Evolutionary conservation across 2,113 vertebrate species (phyloP).

Genomic region (Crypturellus undulatus): DNA sequence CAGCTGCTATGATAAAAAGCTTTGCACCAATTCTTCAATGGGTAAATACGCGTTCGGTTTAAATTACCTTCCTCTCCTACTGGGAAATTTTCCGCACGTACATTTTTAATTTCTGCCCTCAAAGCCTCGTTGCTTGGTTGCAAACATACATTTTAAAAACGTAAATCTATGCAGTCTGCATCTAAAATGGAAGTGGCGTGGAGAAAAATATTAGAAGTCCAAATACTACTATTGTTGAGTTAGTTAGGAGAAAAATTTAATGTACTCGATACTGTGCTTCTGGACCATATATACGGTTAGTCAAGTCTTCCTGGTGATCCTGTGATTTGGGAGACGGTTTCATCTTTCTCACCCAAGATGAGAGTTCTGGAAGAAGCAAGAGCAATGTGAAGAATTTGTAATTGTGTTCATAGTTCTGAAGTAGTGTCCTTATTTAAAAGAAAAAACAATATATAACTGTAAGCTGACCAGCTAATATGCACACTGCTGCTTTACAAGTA

Average conservation of each 20-base stretch:
- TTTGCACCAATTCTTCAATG: slow-evolving; percentile 90
- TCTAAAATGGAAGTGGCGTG: not conserved
- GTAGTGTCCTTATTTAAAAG: not conserved
- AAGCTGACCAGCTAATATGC: not conserved
- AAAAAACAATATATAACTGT: not conserved
- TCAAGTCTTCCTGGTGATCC: not conserved
- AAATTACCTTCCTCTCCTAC: not conserved
- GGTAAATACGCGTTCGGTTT: slow-evolving; percentile 76
- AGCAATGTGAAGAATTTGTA: not conserved
- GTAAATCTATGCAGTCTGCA: not conserved
- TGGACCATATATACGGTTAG: not conserved
- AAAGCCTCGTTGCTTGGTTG: not conserved
- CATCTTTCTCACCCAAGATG: not conserved
- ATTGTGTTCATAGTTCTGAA: not conserved
- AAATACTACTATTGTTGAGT: not conserved
- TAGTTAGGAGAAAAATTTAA: not conserved
- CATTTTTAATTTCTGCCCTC: not conserved
- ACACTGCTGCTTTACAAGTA: not conserved
- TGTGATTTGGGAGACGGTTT: not conserved
- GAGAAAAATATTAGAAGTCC: not conserved
- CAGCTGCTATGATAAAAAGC: slow-evolving; percentile 95
- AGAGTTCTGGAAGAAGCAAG: not conserved
- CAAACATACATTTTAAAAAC: not conserved
- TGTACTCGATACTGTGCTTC: not conserved
- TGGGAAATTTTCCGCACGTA: not conserved